Conservation (phyloP, 2,113 vertebrate genomes). For the Brachyhypopomus gauderio region DNA sequence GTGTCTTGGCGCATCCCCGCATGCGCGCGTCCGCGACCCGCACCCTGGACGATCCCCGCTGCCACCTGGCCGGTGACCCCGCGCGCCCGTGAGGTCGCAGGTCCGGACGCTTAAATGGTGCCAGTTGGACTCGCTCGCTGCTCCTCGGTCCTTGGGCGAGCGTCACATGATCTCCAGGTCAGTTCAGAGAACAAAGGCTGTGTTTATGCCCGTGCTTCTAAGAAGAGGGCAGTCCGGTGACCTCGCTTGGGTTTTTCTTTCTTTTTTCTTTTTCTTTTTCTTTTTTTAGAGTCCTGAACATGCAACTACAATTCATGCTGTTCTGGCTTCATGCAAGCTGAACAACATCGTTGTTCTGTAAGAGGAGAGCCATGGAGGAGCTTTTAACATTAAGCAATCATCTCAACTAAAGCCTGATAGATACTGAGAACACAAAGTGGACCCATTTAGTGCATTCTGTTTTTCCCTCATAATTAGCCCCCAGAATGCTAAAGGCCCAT, state of each 20-base stretch:
- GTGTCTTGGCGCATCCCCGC: not conserved
- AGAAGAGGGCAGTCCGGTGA: conserved; percentile 45
- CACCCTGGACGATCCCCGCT: not conserved
- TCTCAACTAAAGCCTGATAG: conserved; percentile 19
- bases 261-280: conserved; percentile 29
- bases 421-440: conserved; percentile 33
- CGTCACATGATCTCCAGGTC: conserved; percentile 51
- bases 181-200: conserved; percentile 46
- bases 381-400: conserved; percentile 25
- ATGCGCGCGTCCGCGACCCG: conserved; percentile 1
- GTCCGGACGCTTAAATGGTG: conserved; percentile 24
- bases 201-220: conserved; percentile 46
- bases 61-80: conserved; percentile 11
- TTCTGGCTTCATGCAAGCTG: conserved; percentile 34
- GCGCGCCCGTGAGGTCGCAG: conserved; percentile 22
- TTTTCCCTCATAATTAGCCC: conserved; percentile 43
- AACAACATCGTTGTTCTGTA: conserved; percentile 27
- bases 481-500: conserved; percentile 34
- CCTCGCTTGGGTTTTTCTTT: conserved; percentile 46
- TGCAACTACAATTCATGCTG: conserved; percentile 41
- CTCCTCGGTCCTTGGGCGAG: conserved; percentile 40
- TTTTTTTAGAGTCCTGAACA: conserved; percentile 33
- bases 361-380: conserved; percentile 13
- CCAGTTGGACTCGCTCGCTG: not conserved
- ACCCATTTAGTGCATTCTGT: conserved; percentile 32